Evolutionary conservation across 2,797 vertebrate genomes (phyloP).

Genomic region (Bovichtus diacanthus): DNA sequence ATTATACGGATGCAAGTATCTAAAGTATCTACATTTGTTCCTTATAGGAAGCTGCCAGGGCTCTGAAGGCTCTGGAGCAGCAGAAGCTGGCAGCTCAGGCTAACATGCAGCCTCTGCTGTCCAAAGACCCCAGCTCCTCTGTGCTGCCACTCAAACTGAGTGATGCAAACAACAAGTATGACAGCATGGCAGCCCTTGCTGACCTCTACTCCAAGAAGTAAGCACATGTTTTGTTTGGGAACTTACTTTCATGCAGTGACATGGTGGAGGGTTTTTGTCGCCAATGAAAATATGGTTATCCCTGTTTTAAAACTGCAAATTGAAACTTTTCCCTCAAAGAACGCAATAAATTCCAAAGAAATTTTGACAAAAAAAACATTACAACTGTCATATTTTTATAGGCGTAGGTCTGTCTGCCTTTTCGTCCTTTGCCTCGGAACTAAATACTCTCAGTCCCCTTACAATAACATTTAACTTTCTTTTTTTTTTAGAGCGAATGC

Average conservation of each 20-base stretch:
- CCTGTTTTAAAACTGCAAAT: neutral
- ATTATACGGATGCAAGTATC: neutral
- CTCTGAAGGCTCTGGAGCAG: conserved; percentile 86
- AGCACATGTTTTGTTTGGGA: conserved; percentile 48
- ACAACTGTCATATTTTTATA: neutral
- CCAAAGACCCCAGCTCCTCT: conserved; percentile 82
- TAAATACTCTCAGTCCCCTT: neutral
- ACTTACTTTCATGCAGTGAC: neutral
- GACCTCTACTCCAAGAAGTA: conserved; percentile 93
- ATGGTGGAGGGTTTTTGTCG: neutral
- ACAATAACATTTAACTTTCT: neutral
- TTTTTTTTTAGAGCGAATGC: conserved; percentile 87
- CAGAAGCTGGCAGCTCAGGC: conserved; percentile 86
- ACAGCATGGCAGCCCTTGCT: conserved; percentile 84
- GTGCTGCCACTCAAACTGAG: conserved; percentile 88
- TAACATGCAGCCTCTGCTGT: conserved; percentile 87
- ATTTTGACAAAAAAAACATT: neutral
- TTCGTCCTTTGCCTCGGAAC: neutral
- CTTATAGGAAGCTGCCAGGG: conserved; percentile 61
- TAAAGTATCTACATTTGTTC: conserved; percentile 1
- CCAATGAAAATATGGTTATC: neutral
- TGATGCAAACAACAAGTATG: conserved; percentile 89
- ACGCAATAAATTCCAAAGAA: neutral
- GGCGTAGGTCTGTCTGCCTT: neutral
- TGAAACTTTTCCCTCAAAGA: neutral